These are phyloP conservation scores for Perithous albicinctus DNA, from an alignment of 2,888 invertebrate genomes.

Conservation along the genomic window DNA sequence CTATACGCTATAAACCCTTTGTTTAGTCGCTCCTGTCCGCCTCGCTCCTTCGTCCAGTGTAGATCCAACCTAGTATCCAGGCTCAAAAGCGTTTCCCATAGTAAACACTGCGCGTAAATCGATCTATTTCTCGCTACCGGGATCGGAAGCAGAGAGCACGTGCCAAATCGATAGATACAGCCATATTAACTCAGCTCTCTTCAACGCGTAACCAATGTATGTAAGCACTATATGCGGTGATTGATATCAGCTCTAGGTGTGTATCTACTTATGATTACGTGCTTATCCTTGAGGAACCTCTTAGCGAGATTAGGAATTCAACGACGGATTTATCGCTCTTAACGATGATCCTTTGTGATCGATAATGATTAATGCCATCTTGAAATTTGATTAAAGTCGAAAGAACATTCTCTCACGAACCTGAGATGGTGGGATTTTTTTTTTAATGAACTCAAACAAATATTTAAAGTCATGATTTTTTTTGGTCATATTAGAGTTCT, in stretches of 20 bases:
- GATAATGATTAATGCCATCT: slow-evolving; percentile 43
- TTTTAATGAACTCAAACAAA: too few relatives aligned
- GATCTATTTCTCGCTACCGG: slow-evolving; percentile 22
- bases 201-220: not conserved
- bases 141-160: not conserved
- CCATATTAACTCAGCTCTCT: not conserved
- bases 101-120: slow-evolving; percentile 22
- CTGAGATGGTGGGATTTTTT: too few relatives aligned
- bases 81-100: slow-evolving; percentile 23
- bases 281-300: slow-evolving; percentile 9
- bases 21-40: slow-evolving; percentile 27
- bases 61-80: not conserved
- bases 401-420: too few relatives aligned
- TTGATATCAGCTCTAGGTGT: not conserved
- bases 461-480: too few relatives aligned
- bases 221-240: too few relatives aligned
- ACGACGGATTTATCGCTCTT: not conserved
- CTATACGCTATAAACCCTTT: slow-evolving; percentile 12
- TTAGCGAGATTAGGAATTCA: slow-evolving; percentile 4
- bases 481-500: too few relatives aligned
- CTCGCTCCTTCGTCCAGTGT: not conserved
- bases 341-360: slow-evolving; percentile 27
- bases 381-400: slow-evolving; percentile 22
- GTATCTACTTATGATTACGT: not conserved
- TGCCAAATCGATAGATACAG: not conserved